Evolutionary conservation across 2,113 vertebrate genomes (phyloP).

Genomic region (Dunckerocampus dactyliophorus): DNA sequence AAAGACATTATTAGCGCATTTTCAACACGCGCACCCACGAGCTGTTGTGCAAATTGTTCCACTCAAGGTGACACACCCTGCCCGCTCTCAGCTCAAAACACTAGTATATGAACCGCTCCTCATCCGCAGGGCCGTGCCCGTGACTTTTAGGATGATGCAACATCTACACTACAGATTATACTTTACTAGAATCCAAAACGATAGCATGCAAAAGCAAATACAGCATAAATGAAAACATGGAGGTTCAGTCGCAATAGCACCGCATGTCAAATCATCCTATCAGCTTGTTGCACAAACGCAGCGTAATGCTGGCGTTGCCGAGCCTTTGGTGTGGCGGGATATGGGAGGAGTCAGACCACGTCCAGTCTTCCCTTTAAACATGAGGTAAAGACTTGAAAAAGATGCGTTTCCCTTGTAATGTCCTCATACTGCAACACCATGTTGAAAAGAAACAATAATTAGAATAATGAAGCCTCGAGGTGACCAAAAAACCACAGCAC

Average conservation of each 20-base stretch:
- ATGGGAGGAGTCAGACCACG: too few relatives aligned
- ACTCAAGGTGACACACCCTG: conserved; percentile 7
- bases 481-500: conserved; percentile 10
- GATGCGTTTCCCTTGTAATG: conserved; percentile 30
- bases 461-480: conserved; percentile 31
- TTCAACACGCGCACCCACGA: background rate
- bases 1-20: conserved; percentile 16
- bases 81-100: conserved; percentile 9
- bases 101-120: conserved; percentile 6
- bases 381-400: background rate
- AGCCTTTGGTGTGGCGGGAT: background rate
- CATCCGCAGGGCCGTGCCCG: conserved; percentile 1
- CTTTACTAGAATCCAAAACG: conserved; percentile 28
- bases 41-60: conserved; percentile 50
- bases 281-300: too few relatives aligned
- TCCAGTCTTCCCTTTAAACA: background rate
- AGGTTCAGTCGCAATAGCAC: too few relatives aligned
- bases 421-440: conserved; percentile 22
- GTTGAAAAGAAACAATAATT: conserved; percentile 24
- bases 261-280: too few relatives aligned
- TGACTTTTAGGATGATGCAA: too few relatives aligned
- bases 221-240: conserved; percentile 9
- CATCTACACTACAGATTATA: conserved; percentile 20
- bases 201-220: conserved; percentile 52
- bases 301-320: background rate